phyloP scores from a whole-genome alignment of 1,140 invertebrate species.

The Drosophila bocki region DNA sequence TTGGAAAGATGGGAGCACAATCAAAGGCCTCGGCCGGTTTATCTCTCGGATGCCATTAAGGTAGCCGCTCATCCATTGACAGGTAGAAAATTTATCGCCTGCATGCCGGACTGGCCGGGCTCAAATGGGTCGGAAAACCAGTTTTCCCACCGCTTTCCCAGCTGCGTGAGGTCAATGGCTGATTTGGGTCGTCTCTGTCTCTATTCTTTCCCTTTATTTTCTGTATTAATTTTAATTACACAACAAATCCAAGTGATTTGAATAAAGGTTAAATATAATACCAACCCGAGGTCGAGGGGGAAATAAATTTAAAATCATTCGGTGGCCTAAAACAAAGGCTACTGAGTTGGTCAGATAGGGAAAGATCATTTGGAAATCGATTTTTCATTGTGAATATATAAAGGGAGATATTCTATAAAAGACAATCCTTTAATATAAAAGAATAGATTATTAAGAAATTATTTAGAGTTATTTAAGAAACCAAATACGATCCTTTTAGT shows the following conservation, averaged over 20 bases:
- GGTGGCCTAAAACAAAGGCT: constrained; percentile 50
- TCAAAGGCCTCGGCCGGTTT: constrained; percentile 67
- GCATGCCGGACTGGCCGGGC: constrained; percentile 43
- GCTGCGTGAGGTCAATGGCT: constrained; percentile 79
- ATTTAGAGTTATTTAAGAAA: too few relatives aligned
- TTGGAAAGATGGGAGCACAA: constrained; percentile 42
- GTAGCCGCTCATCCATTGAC: constrained; percentile 81
- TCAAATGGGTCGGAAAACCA: constrained; percentile 59
- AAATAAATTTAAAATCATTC: constrained; percentile 27
- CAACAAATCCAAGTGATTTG: constrained; percentile 63
- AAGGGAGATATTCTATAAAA: too few relatives aligned
- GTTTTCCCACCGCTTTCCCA: constrained; percentile 56
- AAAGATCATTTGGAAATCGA: constrained; percentile 19
- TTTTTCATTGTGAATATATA: constrained; percentile 14
- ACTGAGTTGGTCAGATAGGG: constrained; percentile 36
- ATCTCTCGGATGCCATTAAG: constrained; percentile 78
- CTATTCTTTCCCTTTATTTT: not conserved
- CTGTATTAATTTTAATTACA: constrained; percentile 67
- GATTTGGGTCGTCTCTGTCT: constrained; percentile 47
- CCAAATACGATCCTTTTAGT: too few relatives aligned
- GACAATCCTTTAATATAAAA: too few relatives aligned
- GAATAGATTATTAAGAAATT: too few relatives aligned
- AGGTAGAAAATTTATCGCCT: constrained; percentile 83
- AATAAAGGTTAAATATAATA: constrained; percentile 54
- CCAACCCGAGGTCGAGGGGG: too few relatives aligned